Conservation (phyloP, 2,888 invertebrate species). For the Cloeon dipterum region DNA sequence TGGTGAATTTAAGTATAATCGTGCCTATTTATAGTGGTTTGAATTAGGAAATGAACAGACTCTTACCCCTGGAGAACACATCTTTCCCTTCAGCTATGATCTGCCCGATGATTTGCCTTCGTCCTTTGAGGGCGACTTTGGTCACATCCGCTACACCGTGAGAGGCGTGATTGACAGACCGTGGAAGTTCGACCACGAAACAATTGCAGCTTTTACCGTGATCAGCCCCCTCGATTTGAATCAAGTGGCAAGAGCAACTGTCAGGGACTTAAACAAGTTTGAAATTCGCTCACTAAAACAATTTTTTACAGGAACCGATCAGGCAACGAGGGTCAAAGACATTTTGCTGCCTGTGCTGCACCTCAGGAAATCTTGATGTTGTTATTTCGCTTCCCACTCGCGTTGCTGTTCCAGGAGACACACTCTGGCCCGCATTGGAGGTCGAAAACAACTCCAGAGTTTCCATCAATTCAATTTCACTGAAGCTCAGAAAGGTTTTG, state of each 20-base stretch:
- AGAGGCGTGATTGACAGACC: slow-evolving; percentile 58
- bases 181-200: slow-evolving; percentile 66
- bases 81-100: slow-evolving; percentile 55
- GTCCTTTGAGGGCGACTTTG: slow-evolving; percentile 51
- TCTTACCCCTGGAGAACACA: slow-evolving; percentile 42
- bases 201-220: slow-evolving; percentile 60
- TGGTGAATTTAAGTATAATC: no score
- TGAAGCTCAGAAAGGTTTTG: no score
- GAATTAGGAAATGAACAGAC: slow-evolving; percentile 47
- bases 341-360: slow-evolving; percentile 59
- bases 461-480: no score
- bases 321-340: slow-evolving; percentile 46
- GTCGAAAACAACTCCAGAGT: slow-evolving; percentile 55
- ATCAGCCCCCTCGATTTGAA: slow-evolving; percentile 64
- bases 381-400: slow-evolving; percentile 43
- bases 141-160: slow-evolving; percentile 56
- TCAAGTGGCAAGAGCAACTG: slow-evolving; percentile 41
- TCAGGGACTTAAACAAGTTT: no score
- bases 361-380: slow-evolving; percentile 43
- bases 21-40: no score
- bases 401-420: slow-evolving; percentile 56
- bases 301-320: no score
- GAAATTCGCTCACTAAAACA: no score
- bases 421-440: slow-evolving; percentile 42
- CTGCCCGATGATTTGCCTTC: slow-evolving; percentile 52